Base-by-base conservation (phyloP, 2,113 vertebrate genomes). In the Podarcis raffonei region DNA sequence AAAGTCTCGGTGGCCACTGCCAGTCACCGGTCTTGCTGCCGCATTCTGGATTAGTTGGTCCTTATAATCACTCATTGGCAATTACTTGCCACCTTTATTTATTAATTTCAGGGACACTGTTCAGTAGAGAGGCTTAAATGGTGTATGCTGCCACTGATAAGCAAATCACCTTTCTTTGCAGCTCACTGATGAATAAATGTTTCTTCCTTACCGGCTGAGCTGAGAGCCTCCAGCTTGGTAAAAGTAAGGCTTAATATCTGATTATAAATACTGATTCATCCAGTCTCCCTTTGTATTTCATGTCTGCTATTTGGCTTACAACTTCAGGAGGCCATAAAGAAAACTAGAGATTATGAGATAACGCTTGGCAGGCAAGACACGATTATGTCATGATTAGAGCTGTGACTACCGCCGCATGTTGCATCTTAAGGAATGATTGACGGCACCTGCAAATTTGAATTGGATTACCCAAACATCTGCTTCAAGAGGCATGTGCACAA, bases 311-410 rank as follows among this genome's bases (percentile, higher is more conserved):
- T 88, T 89, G 62, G 69, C 86, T 93, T 92, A 91, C 90, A 89
- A 86, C 76, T 93, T 84, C 81, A 85, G 66, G 80, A 92, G 83
- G 81, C 42, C 80, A 59, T 81, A 94, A 91, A 92, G 68, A 90
- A 91, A 53, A 68, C 42, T 76, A 69, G 78, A 27, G 71, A 91
- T 87, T 90, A 90, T 82, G 90, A 3, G 0, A 71, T 84, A 94
- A 89, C 62, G 83, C 35, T 93, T 95, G 90, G 84, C 85, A 93
- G 89, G 77, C 57, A 89, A 92, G 87, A 72, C 86, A 90, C 77
- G 80, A 94, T 90, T 88, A 87, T 59, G 89, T 76, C 66, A 83
- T 83, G 83, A 90, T 93, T 86, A 87, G 69, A 92, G 81, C 11
- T 81, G 87, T 42, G 82, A 90, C 0, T 1, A 91, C 87, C 37